phyloP scores from a whole-genome alignment of 1,140 invertebrate species.

The Triops cancriformis region DNA sequence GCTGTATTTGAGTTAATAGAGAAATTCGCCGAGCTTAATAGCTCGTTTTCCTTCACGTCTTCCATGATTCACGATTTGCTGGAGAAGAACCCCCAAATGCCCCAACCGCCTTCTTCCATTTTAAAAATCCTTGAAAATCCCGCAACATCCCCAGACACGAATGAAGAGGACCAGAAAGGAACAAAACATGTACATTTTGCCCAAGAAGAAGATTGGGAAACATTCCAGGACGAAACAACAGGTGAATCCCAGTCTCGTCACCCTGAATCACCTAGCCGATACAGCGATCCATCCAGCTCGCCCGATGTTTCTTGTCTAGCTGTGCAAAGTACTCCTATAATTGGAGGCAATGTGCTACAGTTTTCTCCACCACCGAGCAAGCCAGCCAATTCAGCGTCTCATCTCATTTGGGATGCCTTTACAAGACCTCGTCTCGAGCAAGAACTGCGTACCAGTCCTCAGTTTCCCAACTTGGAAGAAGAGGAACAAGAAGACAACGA shows the following conservation, averaged over 20 bases:
- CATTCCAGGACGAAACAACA: not conserved
- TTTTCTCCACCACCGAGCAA: not conserved
- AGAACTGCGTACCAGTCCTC: not conserved
- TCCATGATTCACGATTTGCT: slow-evolving; percentile 24
- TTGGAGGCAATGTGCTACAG: not conserved
- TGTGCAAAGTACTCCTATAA: not conserved
- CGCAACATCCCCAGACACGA: not conserved
- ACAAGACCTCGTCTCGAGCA: slow-evolving; percentile 7
- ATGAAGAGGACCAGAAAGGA: slow-evolving; percentile 3
- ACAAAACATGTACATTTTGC: not conserved
- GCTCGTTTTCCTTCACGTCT: slow-evolving; percentile 23
- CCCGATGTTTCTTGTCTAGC: not conserved
- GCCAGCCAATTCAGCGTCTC: not conserved
- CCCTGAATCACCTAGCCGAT: not conserved
- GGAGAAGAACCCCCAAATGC: slow-evolving; percentile 18
- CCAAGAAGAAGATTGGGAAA: not conserved
- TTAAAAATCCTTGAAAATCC: slow-evolving; percentile 18
- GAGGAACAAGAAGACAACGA: not conserved
- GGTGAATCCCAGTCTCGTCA: not conserved
- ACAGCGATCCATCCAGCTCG: not conserved
- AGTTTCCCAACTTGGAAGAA: not conserved
- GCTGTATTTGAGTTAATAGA: slow-evolving; percentile 26
- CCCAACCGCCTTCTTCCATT: slow-evolving; percentile 16
- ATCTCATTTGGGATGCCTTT: not conserved
- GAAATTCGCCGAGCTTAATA: slow-evolving; percentile 22